Percentiles rank a stretch among this genome's conserved stretches.
phyloP scores from a whole-genome alignment of 2,888 invertebrate genomes.

The Rhyacophila evoluta region DNA sequence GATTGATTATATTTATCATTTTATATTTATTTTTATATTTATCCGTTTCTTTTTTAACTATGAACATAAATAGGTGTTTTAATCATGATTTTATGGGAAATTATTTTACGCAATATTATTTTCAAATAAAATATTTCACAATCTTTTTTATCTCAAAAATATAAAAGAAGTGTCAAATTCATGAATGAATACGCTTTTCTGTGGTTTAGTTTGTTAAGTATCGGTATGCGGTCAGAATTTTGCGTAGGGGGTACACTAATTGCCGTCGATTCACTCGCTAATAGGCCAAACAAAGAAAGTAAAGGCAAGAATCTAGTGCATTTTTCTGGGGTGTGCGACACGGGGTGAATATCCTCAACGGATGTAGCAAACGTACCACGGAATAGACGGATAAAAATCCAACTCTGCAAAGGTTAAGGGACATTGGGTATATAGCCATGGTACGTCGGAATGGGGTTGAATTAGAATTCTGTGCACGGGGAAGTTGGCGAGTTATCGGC shows the following conservation, averaged over 20 bases:
- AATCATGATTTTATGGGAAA: too few species aligned
- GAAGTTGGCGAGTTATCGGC: not conserved
- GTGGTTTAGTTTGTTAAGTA: not conserved
- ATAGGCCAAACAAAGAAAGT: conserved; percentile 34
- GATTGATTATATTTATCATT: too few species aligned
- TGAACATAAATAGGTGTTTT: too few species aligned
- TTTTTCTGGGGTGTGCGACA: conserved; percentile 23
- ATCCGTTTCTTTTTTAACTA: too few species aligned
- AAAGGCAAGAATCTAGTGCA: conserved; percentile 1
- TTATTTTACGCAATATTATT: too few species aligned
- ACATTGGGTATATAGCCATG: too few species aligned
- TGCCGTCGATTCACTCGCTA: conserved; percentile 32
- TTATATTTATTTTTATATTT: too few species aligned
- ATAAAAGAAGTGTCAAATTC: too few species aligned
- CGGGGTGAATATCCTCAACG: not conserved
- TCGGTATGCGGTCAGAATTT: not conserved
- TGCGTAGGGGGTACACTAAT: not conserved
- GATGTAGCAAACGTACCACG: not conserved
- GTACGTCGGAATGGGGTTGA: conserved; percentile 3
- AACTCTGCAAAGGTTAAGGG: too few species aligned
- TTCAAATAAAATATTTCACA: too few species aligned
- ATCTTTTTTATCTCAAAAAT: too few species aligned
- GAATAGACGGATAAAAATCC: not conserved
- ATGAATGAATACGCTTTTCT: not conserved
- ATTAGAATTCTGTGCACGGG: conserved; percentile 44